Conservation (phyloP, 2,113 vertebrate species). For the Stercorarius parasiticus region DNA sequence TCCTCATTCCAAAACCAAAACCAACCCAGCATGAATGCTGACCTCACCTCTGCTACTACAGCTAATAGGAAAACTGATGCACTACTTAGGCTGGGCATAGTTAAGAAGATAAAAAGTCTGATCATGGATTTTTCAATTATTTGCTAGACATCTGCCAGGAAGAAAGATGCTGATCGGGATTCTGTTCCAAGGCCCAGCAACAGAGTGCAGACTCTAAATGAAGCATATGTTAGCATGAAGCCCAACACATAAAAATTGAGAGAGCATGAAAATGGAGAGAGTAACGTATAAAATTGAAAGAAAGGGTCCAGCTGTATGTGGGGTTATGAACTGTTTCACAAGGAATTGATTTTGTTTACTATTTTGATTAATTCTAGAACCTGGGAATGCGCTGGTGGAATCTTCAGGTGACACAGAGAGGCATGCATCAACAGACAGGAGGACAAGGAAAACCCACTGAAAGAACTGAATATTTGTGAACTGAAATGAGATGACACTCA, state of each 20-base stretch:
- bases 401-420: not conserved
- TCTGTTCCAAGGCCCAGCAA: not conserved
- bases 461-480: not conserved
- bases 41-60: conserved; percentile 16
- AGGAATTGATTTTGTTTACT: not conserved
- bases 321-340: not conserved
- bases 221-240: not conserved
- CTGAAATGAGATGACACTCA: not conserved
- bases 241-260: not conserved
- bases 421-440: not conserved
- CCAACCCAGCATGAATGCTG: not conserved
- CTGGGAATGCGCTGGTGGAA: not conserved
- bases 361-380: not conserved
- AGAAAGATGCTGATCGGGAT: not conserved
- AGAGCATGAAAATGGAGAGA: not conserved
- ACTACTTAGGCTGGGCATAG: not conserved
- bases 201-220: not conserved
- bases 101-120: not conserved
- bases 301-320: not conserved
- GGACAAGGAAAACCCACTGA: not conserved
- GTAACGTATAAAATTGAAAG: not conserved
- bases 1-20: not conserved
- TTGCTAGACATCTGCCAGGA: not conserved
- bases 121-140: not conserved
- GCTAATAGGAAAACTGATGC: not conserved